phyloP scores from a whole-genome alignment of 2,888 invertebrate species.

The Odontocolon sp. region DNA sequence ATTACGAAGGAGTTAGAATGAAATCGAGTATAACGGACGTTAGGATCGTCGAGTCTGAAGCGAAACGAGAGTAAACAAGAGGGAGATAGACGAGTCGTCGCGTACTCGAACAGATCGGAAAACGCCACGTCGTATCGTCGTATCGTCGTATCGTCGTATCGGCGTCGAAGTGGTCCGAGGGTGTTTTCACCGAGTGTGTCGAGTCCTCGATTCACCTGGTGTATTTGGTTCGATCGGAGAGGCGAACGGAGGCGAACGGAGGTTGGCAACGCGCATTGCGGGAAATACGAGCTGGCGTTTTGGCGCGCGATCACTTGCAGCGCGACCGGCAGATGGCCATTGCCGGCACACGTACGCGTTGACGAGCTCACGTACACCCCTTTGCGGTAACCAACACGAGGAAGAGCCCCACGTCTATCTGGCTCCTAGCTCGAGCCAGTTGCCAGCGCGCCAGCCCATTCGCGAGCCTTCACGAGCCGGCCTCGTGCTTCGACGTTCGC shows the following conservation, averaged over 20 bases:
- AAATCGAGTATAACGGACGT: not conserved
- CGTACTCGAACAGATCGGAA: too few species aligned
- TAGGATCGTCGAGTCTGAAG: not conserved
- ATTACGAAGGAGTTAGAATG: too few species aligned
- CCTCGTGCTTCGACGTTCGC: constrained; percentile 71
- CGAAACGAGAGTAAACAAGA: not conserved
- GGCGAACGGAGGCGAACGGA: too few species aligned
- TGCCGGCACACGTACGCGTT: constrained; percentile 70
- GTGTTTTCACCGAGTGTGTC: not conserved
- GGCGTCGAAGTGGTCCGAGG: constrained; percentile 6
- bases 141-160: too few species aligned
- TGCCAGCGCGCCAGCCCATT: constrained; percentile 63
- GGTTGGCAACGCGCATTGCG: constrained; percentile 72
- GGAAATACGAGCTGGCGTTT: constrained; percentile 74
- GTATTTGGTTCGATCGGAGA: constrained; percentile 25
- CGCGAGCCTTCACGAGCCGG: constrained; percentile 75
- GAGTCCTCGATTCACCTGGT: constrained; percentile 57
- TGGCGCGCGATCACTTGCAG: constrained; percentile 77
- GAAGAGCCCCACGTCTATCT: constrained; percentile 55
- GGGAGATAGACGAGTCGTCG: too few species aligned
- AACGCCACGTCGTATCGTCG: too few species aligned
- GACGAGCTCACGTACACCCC: constrained; percentile 55
- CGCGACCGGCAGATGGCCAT: constrained; percentile 78
- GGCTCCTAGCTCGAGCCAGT: constrained; percentile 57
- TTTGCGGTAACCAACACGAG: constrained; percentile 31